Base-by-base conservation (phyloP, 2,888 invertebrate genomes). In the Dyspetes luteomarginatus region DNA sequence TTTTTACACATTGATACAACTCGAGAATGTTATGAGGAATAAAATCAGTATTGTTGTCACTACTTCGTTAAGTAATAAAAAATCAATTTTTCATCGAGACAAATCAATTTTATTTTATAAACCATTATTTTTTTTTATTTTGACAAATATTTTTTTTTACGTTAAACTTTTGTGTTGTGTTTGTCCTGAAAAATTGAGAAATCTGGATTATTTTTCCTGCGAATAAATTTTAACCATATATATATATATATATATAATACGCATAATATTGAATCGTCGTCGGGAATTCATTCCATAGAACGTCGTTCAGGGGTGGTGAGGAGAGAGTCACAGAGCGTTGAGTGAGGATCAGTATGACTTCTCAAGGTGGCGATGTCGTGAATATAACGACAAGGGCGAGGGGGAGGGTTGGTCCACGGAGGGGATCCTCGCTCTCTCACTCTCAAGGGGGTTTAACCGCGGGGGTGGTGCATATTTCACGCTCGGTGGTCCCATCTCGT, bases 401-500 rank as follows among this genome's bases (percentile, higher is more conserved):
- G 71, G 50, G 43, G 22, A 36, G 58, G 30, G n/a, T 56, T 72
- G 72, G 73, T 81, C 65, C 76, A 62, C 69, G 55, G 55, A n/a
- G 65, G 74, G 73, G 72, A 5, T 60, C 19, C 30, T 48, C 12
- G 22, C 52, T 58, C 17, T 72, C 80, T 45, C 71, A 24, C 82
- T 80, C 82, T 73, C 71, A 52, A 60, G 89, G 87, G 88, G 89
- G 87, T 87, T 89, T 86, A 86, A 88, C 86, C 85, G 71, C 83
- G 88, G 89, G 88, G 89, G 89, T 89, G 90, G 88, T 90, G 90
- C 91, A 92, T 92, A 92, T 91, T 92, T 92, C 91, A 92, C 92
- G 92, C 86, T 91, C 83, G 91, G 90, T 91, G 90, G 91, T 91
- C 89, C 90, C 91, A 91, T 91, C 91, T 91, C 90, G 87, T 89